These are phyloP conservation scores for Ectobius pallidus DNA, from an alignment of 2,888 invertebrate species.

Conservation along the genomic window DNA sequence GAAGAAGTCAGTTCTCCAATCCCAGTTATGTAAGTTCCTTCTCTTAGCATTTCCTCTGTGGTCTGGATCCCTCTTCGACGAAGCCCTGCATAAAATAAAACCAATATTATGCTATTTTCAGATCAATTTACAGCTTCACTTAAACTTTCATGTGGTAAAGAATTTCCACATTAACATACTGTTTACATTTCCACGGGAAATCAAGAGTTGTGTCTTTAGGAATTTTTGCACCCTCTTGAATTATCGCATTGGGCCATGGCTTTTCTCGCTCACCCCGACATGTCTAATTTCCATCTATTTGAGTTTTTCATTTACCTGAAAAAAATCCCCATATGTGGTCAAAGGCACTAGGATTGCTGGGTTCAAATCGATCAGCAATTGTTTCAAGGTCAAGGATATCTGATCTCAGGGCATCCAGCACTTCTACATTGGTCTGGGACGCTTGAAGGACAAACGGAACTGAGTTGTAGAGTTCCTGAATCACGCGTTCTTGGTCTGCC, in stretches of 20 bases:
- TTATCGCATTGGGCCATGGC: too few species aligned
- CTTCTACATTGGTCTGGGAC: constrained; percentile 69
- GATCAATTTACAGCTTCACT: too few species aligned
- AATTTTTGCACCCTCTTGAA: too few species aligned
- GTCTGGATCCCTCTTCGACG: constrained; percentile 84
- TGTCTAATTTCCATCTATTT: too few species aligned
- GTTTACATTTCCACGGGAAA: too few species aligned
- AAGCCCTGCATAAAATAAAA: constrained; percentile 70
- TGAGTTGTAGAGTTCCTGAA: constrained; percentile 78
- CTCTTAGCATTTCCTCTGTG: constrained; percentile 84
- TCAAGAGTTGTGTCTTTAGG: too few species aligned
- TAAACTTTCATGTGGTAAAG: too few species aligned
- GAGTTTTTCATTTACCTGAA: too few species aligned
- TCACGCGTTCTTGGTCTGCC: constrained; percentile 77
- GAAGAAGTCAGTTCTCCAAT: constrained; percentile 79
- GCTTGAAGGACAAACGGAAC: constrained; percentile 78
- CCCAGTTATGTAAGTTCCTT: constrained; percentile 78
- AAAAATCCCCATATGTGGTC: constrained; percentile 82
- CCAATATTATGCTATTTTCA: too few species aligned
- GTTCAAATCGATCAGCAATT: constrained; percentile 82
- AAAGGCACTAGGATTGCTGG: constrained; percentile 74
- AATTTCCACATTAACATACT: too few species aligned
- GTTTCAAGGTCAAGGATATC: constrained; percentile 80
- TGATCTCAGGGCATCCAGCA: constrained; percentile 76
- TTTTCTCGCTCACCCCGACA: too few species aligned